Base-by-base conservation (phyloP, 2,888 invertebrate species). In the Meandrusa payeni region DNA sequence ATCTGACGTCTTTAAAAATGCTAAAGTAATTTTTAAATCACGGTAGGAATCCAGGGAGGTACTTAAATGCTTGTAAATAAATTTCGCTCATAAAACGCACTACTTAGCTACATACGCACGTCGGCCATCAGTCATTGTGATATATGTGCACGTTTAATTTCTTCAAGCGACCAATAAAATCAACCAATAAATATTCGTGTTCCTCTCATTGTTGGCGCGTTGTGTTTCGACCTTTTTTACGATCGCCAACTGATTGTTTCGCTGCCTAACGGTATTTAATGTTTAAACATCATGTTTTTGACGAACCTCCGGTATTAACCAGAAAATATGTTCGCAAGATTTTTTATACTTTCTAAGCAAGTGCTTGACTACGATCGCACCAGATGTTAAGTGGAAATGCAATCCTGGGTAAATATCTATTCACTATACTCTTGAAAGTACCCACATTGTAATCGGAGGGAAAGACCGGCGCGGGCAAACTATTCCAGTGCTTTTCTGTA, bases 191-290 rank as follows among this genome's bases (percentile, higher is more conserved):
- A 75, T 74, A 65, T 57, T 59, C 65, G 60, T 47, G 44, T 58
- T 54, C 52, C 54, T 50, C 63, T 65, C 65, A 68, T 75, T 75
- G 70, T 76, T 65, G 58, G 53, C 54, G 54, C 48, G 58, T 59
- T 70, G 54, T 54, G 65, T 69, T 74, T 69, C 59, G 70, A 60
- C 50, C 22, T 52, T 51, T 62, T 75, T 76, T 73, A 75, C 68
- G 70, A 74, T 56, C 61, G 36, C 15, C 37, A 41, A 43, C 31
- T 48, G 57, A 62, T 59, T 60, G 59, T 59, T 59, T 59, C 55
- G 55, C 47, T 34, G 48, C 33, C 33, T 41, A 32, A 32, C 43
- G 37, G 32, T 20, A 17, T 43, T 12, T 13, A 28, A 36, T 11
- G n/a, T 39, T 29, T 15, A 39, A 29, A 29, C 5, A 9, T n/a